Evolutionary conservation across 2,113 vertebrate genomes (phyloP).

Genomic region (Cnemophilus loriae): DNA sequence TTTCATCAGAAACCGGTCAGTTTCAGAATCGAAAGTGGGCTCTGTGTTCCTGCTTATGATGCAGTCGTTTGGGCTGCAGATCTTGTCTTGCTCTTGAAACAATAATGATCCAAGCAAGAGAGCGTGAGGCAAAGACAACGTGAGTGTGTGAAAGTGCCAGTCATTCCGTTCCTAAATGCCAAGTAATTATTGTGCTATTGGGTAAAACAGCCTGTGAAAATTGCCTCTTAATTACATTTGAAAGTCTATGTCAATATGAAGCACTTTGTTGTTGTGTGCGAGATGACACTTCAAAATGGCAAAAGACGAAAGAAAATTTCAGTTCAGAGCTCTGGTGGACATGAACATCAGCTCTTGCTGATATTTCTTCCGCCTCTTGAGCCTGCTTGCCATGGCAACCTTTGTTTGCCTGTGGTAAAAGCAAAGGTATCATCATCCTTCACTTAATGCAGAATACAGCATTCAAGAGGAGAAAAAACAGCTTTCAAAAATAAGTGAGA

Average conservation of each 20-base stretch:
- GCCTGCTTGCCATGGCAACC: slow-evolving; percentile 72
- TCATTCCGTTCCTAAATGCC: slow-evolving; percentile 41
- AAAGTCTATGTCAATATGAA: slow-evolving; percentile 59
- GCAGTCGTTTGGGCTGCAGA: slow-evolving; percentile 30
- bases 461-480: neutral
- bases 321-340: slow-evolving; percentile 25
- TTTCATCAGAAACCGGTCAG: neutral
- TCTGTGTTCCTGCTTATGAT: neutral
- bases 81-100: slow-evolving; percentile 21
- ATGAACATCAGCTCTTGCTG: neutral
- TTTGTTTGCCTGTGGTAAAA: slow-evolving; percentile 41
- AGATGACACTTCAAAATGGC: slow-evolving; percentile 59
- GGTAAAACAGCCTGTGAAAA: slow-evolving; percentile 43
- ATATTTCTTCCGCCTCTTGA: slow-evolving; percentile 16
- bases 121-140: neutral
- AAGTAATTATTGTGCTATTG: slow-evolving; percentile 27
- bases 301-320: slow-evolving; percentile 75
- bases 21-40: neutral
- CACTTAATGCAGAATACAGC: neutral
- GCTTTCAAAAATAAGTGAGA: slow-evolving; percentile 10
- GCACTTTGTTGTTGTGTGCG: slow-evolving; percentile 45
- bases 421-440: slow-evolving; percentile 44
- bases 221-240: slow-evolving; percentile 67
- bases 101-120: neutral
- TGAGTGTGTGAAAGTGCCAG: neutral